Base-by-base conservation (phyloP, 2,797 vertebrate species). In the Botia kubotai region DNA sequence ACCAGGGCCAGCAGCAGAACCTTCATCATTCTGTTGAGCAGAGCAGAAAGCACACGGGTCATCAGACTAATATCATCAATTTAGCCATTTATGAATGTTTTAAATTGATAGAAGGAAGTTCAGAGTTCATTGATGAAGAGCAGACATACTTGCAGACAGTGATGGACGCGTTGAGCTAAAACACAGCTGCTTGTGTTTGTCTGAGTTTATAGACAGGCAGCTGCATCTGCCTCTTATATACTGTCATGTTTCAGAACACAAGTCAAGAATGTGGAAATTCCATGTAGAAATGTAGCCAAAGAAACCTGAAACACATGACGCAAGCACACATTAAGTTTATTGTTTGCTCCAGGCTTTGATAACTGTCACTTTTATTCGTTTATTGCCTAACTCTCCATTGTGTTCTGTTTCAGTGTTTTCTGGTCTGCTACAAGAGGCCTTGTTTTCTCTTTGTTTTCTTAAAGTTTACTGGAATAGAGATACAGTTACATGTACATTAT, bases 11-110 rank as follows among this genome's bases (percentile, higher is more conserved):
- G 85, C 23, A 90, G 72, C 83, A 92, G 72, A 80, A 91, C 36
- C 90, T 92, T 94, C 93, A 93, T 93, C 65, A 52, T 90, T 87
- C 78, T 79, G 63, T 2, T 57, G 33, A 16, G 36, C 23, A 19
- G 17, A 60, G 14, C 58, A 65, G 16, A 65, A 33, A 36, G 2
- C 26, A 21, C 53, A 57, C 17, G 2, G n/a, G 16, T 26, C n/a
- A n/a, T n/a, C n/a, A n/a, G n/a, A n/a, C 23, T 26, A 26, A 26
- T 26, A 26, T 26, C 23, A 26, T 26, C 23, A 26, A 26, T 26
- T 26, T 26, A 26, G 23, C 1, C 23, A 26, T 26, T 26, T 5
- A 33, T 3, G 33, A 33, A 3, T 33, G 33, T 33, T 33, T 33
- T 33, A 33, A 33, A 33, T 26, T 26, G 23, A 26, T 26, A 26